Evolutionary conservation across 2,113 vertebrate genomes (phyloP), one percentile per base, ranked within the genome.

Genomic region (Helogale parvula): DNA sequence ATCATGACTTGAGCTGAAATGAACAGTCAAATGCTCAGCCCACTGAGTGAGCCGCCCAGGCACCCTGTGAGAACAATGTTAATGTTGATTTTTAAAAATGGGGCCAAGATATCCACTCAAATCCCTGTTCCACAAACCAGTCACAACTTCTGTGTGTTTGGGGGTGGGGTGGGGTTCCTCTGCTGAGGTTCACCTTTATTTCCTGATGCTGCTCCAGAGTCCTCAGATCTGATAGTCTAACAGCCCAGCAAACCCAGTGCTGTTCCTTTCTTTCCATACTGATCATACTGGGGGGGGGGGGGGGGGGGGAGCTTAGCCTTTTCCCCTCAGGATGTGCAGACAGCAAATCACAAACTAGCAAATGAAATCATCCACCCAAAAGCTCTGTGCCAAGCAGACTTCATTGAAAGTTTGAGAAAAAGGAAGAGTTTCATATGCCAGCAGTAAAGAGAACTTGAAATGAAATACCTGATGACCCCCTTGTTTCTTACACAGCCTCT

Each of bases 121-220:
- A 60, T n/a, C 69, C 45, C 16, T 12, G 0, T 8, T 57, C 93
- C 9, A 3, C 66, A 23, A 47, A 66, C 13, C 27, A 38, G 35
- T 60, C 68, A 2, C 0, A 4, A 33, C 69, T 21, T 29, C 54
- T 13, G 33, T 4, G 21, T 1, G 0, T 33, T 74, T 21, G 6
- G 45, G 10, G 45, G 45, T 2, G 45, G 7, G 0, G 15, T 41
- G 41, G 52, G 17, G 29, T 50, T 79, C 47, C 65, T 13, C 65
- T 6, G 10, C 15, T 66, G 0, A 15, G 1, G 6, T 21, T 57
- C 38, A 0, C 12, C 0, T 35, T 52, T 21, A 8, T 31, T 35
- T 38, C 33, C 31, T 5, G 13, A 17, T 0, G 2, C 29, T 15
- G 7, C 21, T 63, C 68, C 38, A 5, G 4, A 2, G 25, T 38